Conservation (phyloP, 1,140 invertebrate genomes). For the Mactra quadrangularis region DNA sequence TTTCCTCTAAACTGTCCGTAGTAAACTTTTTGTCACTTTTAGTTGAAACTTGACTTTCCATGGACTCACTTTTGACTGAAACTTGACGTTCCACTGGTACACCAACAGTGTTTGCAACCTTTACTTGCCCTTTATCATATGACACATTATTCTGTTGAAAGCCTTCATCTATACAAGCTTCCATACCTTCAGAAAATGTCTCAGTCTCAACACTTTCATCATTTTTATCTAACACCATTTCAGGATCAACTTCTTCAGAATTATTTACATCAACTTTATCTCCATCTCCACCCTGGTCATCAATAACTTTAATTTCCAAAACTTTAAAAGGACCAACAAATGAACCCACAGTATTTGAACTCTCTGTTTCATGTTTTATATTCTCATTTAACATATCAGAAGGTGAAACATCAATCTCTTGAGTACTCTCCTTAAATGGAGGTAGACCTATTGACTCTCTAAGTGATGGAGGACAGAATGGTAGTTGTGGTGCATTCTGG, state of each 20-base stretch:
- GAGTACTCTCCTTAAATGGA: slow-evolving; percentile 23
- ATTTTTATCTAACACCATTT: not conserved
- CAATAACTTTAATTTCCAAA: too few species aligned
- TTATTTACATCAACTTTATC: not conserved
- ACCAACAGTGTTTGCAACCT: too few species aligned
- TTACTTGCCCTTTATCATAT: too few species aligned
- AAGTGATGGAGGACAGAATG: slow-evolving; percentile 69
- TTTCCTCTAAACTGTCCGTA: too few species aligned
- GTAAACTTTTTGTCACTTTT: too few species aligned
- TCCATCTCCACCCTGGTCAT: too few species aligned
- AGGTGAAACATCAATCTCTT: slow-evolving; percentile 31
- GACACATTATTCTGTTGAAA: not conserved
- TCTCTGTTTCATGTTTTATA: not conserved
- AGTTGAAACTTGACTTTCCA: too few species aligned
- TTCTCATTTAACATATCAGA: slow-evolving; percentile 18
- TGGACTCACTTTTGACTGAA: too few species aligned
- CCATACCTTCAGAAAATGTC: slow-evolving; percentile 26
- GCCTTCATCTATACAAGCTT: slow-evolving; percentile 4
- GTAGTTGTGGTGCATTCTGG: slow-evolving; percentile 46
- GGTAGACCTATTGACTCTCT: slow-evolving; percentile 49
- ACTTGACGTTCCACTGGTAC: too few species aligned
- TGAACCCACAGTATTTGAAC: not conserved
- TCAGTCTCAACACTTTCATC: not conserved
- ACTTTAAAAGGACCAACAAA: too few species aligned
- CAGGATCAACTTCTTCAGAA: not conserved